A percentile compares a stretch with the other conserved stretches of the same genome.
These are phyloP conservation scores for Drosophila fungiperda DNA, from an alignment of 2,888 invertebrate genomes.

Conservation along the genomic window DNA sequence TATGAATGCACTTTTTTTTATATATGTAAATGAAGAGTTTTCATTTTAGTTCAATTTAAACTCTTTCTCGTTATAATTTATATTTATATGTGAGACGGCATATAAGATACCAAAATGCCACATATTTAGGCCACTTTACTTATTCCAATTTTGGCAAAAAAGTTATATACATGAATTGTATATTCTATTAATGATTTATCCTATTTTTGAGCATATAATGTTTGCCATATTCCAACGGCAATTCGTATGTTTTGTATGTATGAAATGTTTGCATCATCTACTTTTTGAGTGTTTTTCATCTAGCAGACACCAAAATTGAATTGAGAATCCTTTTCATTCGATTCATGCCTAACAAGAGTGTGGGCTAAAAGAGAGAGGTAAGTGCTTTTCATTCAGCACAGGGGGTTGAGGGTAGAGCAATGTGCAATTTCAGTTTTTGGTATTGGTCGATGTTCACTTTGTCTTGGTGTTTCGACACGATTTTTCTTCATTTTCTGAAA, in stretches of 20 bases:
- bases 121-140: not conserved
- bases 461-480: slow-evolving; percentile 79
- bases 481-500: slow-evolving; percentile 79
- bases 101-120: too few species aligned
- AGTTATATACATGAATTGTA: not conserved
- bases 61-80: too few species aligned
- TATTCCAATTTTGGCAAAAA: not conserved
- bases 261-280: slow-evolving; percentile 18
- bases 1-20: slow-evolving; percentile 3
- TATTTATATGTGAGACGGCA: too few species aligned
- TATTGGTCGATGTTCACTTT: slow-evolving; percentile 62
- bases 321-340: slow-evolving; percentile 42
- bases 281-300: slow-evolving; percentile 32
- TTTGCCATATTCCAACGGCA: slow-evolving; percentile 2
- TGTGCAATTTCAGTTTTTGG: slow-evolving; percentile 73
- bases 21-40: not conserved
- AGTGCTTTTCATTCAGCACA: slow-evolving; percentile 61
- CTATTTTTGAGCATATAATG: not conserved
- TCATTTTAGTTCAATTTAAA: not conserved
- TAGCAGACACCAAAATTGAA: slow-evolving; percentile 52
- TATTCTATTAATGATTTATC: not conserved
- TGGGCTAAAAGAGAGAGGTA: slow-evolving; percentile 44
- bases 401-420: slow-evolving; percentile 29
- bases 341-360: slow-evolving; percentile 43
- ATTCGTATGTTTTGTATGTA: slow-evolving; percentile 23